Base-by-base conservation (phyloP, 2,113 vertebrate genomes). In the Nothoprocta pentlandii region DNA sequence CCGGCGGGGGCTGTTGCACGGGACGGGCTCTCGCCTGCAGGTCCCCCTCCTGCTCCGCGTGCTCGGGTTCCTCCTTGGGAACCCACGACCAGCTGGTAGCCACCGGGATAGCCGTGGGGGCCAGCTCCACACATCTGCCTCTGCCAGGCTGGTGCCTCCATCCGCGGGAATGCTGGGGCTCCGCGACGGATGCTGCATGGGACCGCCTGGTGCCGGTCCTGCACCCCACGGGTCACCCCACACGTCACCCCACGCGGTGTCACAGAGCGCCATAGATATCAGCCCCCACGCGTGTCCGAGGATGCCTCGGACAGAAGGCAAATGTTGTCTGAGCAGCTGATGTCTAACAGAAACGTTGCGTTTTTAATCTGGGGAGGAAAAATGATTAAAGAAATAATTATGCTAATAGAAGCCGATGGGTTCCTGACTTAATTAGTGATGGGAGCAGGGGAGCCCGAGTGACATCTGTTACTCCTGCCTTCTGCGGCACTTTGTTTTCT, bases 391-490 rank as follows among this genome's bases (percentile, higher is more conserved):
- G 54, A 83, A 25, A 73, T 47, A 76, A 68, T 70, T 51, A 21
- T 75, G 68, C 79, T 94, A 81, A 87, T 88, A 64, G 39, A 71
- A 59, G 70, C 44, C 77, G 77, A 28, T 94, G 94, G 78, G 90
- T 59, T 63, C 54, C 58, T 19, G 53, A 83, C 83, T 92, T 93
- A 95, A 95, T 96, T 89, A 96, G 54, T 84, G 83, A 68, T 36
- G 82, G 93, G 94, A 92, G 7, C 85, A 77, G 64, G 89, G 89
- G 92, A 94, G 88, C 30, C 74, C 26, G 78, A 85, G 84, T 79
- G 91, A 19, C 92, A 89, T 87, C 94, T 96, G 93, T 46, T 94
- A 41, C 61, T 59, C 53, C 71, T 75, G 49, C 87, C 79, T 85
- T 26, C 94, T 2, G 0, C 4, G 3, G 6, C 0, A 9, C 25